A percentile compares a stretch with the other conserved stretches of the same genome.
Evolutionary conservation across 2,797 vertebrate genomes (phyloP).

Genomic region (Megaceryle alcyon): DNA sequence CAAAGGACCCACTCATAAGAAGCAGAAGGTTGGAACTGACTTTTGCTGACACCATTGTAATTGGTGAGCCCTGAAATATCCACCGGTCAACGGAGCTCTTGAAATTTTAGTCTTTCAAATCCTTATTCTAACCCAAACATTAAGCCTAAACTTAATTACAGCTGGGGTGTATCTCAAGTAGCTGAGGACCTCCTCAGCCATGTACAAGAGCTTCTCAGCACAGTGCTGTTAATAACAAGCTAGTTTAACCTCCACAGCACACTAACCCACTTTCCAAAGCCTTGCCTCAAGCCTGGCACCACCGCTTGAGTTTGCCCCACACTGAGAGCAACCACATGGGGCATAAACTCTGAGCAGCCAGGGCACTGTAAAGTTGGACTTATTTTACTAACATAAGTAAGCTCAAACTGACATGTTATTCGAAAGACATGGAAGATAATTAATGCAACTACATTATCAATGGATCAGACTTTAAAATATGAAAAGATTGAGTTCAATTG

Average conservation of each 20-base stretch:
- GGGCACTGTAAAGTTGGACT: background rate
- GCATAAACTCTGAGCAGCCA: background rate
- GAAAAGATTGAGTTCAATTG: background rate
- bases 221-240: background rate
- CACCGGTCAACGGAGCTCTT: background rate
- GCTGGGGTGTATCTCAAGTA: background rate
- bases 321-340: background rate
- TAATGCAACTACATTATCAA: background rate
- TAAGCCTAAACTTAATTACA: background rate
- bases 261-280: fast-evolving
- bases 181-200: background rate
- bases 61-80: background rate
- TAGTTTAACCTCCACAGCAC: background rate
- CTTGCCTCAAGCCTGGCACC: background rate
- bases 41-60: background rate
- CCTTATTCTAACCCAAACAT: background rate
- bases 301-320: background rate
- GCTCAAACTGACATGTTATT: background rate
- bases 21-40: background rate
- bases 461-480: background rate
- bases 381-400: background rate
- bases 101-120: background rate
- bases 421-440: background rate
- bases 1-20: background rate
- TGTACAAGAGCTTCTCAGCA: background rate